phyloP scores from a whole-genome alignment of 2,888 invertebrate species.

The Heteromurus nitidus region DNA sequence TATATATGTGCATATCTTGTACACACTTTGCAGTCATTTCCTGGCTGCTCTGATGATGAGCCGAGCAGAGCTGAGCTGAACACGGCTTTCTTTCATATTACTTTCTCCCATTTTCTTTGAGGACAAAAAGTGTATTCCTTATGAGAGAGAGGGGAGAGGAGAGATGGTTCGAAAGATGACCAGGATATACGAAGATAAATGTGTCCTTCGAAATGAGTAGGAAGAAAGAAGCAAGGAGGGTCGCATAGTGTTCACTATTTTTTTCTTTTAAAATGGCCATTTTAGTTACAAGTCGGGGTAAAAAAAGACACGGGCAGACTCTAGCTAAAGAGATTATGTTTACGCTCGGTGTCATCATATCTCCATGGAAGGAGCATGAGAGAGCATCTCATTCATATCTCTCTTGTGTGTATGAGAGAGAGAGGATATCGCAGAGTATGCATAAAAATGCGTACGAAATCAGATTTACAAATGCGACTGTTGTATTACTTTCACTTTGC shows the following conservation, averaged over 20 bases:
- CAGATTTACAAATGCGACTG: background rate
- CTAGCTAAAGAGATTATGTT: too few species aligned
- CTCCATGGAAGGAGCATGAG: too few species aligned
- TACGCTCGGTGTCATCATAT: too few species aligned
- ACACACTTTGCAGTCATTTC: constrained; percentile 9
- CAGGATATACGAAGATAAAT: constrained; percentile 38
- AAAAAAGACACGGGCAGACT: too few species aligned
- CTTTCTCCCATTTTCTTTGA: background rate
- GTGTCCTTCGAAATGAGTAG: constrained; percentile 37
- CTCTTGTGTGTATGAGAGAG: too few species aligned
- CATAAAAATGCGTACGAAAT: background rate
- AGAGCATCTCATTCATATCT: too few species aligned
- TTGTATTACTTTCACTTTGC: too few species aligned
- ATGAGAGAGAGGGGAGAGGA: background rate
- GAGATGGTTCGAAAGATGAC: constrained; percentile 36
- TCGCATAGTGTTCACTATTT: constrained; percentile 4
- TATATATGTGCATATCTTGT: background rate
- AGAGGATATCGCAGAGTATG: too few species aligned
- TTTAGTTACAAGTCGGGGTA: constrained; percentile 11
- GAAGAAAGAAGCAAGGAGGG: constrained; percentile 4
- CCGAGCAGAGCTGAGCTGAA: background rate
- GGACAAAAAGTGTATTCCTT: background rate
- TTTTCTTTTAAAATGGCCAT: constrained; percentile 10
- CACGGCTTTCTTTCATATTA: constrained; percentile 10
- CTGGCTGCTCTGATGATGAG: constrained; percentile 24